These are phyloP conservation scores for Hippolais icterina DNA, from an alignment of 2,113 vertebrate species.

Conservation along the genomic window DNA sequence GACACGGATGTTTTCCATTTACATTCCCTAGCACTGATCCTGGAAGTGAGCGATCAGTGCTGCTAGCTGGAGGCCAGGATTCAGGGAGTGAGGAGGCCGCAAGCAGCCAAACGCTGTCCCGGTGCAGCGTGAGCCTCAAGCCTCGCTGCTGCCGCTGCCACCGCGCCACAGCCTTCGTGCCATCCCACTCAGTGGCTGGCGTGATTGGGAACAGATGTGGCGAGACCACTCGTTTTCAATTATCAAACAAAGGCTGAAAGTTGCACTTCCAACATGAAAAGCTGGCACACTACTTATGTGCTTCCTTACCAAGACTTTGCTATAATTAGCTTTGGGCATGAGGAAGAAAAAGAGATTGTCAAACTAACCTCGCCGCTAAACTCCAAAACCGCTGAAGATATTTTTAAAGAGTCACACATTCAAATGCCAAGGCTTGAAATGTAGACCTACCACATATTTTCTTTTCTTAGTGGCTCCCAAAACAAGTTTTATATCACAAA, in stretches of 20 bases:
- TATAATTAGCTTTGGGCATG: constrained; percentile 20
- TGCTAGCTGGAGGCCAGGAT: background rate
- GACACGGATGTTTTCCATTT: constrained; percentile 42
- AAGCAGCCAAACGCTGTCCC: accelerated
- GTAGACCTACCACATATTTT: background rate
- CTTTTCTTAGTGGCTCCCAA: background rate
- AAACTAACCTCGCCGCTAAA: background rate
- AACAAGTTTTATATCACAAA: background rate
- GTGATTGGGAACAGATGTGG: constrained; percentile 37
- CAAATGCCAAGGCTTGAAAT: background rate
- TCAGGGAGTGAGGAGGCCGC: accelerated
- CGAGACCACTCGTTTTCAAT: constrained; percentile 26
- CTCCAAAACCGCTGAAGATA: background rate
- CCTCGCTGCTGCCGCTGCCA: background rate
- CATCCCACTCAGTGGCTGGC: background rate
- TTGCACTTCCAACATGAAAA: constrained; percentile 19
- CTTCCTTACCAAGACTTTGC: constrained; percentile 13
- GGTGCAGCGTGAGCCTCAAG: accelerated
- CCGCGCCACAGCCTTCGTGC: background rate
- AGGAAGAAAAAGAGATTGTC: background rate
- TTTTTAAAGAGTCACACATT: background rate
- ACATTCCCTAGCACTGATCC: background rate
- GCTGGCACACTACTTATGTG: constrained; percentile 10
- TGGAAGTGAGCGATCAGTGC: background rate
- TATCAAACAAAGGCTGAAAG: constrained; percentile 52